Evolutionary conservation across 2,797 vertebrate species (phyloP), one percentile per base, ranked within the genome.

Genomic region (Xiphorhynchus erythropygius): DNA sequence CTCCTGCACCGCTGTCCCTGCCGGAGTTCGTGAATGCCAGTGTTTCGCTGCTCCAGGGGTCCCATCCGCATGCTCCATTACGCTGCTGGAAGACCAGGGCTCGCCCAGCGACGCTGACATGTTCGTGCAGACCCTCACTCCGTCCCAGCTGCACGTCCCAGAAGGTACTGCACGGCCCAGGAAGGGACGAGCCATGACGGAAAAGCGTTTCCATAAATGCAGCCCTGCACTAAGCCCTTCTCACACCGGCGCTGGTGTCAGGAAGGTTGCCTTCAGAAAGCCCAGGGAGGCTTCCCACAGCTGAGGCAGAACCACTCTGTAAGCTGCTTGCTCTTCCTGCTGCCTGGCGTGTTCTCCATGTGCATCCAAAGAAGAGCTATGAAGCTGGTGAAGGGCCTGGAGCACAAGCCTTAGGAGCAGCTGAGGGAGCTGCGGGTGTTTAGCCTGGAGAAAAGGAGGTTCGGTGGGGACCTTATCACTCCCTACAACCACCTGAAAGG

Each of bases 11-110:
- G 24, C 37, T 24, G 23, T 27, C 16, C 6, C 13, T 7, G 1
- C 27, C 39, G 8, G 0, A 8, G 39, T 4, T 28, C 24, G 0
- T 10, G 21, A 3, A 0, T 13, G 18, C 35, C 4, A 3, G 0
- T 4, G 32, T 39, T 62, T 41, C 63, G 0, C 28, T 5, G 30
- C 52, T 65, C 10, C 4, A 23, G 16, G 6, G 1, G 21, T 7
- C 9, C 17, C 22, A 18, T 16, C 39, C 2, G 0, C 24, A 0
- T 4, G 41, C 49, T 63, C 11, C 32, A 0, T 12, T 5, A 2
- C 9, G 23, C 7, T 41, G 50, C 32, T 73, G 71, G 24, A 32
- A 60, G 55, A 47, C 39, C 27, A 4, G 7, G 6, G 23, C 39
- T 44, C 9, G 53, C 37, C 35, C 42, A 11, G 7, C 47, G 39